A percentile compares a stretch with the other conserved stretches of the same genome.
phyloP scores from a whole-genome alignment of 2,888 invertebrate genomes.

The Cantharis rustica region DNA sequence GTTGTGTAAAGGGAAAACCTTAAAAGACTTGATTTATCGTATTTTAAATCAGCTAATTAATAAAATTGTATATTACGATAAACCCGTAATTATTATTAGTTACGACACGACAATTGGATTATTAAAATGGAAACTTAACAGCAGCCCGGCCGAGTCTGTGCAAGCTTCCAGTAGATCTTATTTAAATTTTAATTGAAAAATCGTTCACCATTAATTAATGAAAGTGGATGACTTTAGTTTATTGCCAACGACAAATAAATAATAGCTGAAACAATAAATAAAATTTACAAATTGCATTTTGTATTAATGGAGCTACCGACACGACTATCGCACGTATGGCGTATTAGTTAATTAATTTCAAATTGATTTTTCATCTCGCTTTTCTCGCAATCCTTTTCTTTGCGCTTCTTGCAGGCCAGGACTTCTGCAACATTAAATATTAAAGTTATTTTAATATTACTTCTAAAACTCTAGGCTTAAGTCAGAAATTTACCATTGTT shows the following conservation, averaged over 20 bases:
- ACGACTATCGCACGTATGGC: neutral
- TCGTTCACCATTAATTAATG: neutral
- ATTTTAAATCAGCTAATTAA: neutral
- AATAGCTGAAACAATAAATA: neutral
- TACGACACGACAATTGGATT: neutral
- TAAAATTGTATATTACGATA: neutral
- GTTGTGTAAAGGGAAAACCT: neutral
- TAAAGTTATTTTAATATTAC: no score
- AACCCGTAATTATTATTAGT: neutral
- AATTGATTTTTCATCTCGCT: neutral
- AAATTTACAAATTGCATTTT: neutral
- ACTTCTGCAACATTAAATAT: no score
- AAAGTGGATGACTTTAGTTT: neutral
- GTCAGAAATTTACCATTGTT: no score
- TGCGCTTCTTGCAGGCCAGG: neutral
- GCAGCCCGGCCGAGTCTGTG: neutral
- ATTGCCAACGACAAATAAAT: neutral
- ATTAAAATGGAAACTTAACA: neutral
- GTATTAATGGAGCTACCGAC: neutral
- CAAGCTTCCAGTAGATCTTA: neutral
- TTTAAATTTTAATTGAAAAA: neutral
- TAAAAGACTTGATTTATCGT: neutral
- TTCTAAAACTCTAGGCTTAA: no score
- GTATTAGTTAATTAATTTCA: neutral
- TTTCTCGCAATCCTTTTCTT: neutral